A percentile compares a stretch with the other conserved stretches of the same genome.
These are phyloP conservation scores for Daphoenositta chrysoptera DNA, from an alignment of 2,113 vertebrate species.

Conservation along the genomic window DNA sequence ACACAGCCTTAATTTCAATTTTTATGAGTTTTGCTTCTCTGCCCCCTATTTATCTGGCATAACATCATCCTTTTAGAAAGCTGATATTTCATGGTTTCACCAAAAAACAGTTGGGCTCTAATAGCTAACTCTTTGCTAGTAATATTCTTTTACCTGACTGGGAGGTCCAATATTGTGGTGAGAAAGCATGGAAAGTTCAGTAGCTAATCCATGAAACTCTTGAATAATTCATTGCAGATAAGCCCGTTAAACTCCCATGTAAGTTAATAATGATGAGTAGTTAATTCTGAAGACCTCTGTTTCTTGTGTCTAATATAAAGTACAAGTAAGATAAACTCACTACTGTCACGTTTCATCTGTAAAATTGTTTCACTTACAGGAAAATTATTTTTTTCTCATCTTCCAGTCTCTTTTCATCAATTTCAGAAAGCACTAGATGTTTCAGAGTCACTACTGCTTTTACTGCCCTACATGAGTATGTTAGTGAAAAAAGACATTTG, in stretches of 20 bases:
- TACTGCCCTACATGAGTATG: neutral
- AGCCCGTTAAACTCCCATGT: neutral
- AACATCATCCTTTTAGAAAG: neutral
- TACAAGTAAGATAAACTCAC: neutral
- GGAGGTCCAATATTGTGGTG: neutral
- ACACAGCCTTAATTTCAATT: neutral
- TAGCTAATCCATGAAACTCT: neutral
- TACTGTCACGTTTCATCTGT: neutral
- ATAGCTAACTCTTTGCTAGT: neutral
- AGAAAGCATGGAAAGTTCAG: neutral
- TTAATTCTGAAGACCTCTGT: neutral
- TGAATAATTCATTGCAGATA: conserved; percentile 44
- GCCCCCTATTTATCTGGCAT: neutral
- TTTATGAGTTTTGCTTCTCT: neutral
- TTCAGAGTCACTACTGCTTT: neutral
- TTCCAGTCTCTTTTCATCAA: neutral
- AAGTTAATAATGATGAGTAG: neutral
- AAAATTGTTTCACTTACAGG: neutral
- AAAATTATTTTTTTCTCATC: neutral
- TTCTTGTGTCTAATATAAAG: neutral
- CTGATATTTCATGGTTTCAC: neutral
- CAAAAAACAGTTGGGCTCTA: neutral
- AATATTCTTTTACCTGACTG: neutral
- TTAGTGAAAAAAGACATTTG: neutral
- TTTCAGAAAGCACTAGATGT: neutral